Conservation (phyloP, 2,113 vertebrate species). For the Corynorhinus townsendii region DNA sequence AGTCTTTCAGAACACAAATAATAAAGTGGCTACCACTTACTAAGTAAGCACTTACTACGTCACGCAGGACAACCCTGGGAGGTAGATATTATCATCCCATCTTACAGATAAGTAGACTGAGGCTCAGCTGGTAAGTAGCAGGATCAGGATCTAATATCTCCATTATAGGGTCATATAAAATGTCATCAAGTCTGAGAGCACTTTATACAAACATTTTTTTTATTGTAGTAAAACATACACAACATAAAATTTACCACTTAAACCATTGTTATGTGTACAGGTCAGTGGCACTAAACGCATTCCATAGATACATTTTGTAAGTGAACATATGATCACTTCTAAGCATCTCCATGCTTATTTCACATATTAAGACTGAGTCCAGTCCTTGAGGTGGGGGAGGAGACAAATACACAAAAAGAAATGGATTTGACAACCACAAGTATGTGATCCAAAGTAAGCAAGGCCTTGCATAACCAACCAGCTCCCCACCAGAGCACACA, state of each 20-base stretch:
- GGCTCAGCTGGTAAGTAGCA: neutral
- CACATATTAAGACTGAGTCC: neutral
- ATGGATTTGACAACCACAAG: neutral
- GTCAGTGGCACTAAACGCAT: neutral
- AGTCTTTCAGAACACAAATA: neutral
- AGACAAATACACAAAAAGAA: neutral
- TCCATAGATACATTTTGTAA: neutral
- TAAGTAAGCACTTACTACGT: neutral
- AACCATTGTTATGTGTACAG: neutral
- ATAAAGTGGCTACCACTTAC: neutral
- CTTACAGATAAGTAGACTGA: neutral
- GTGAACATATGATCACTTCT: neutral
- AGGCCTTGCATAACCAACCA: neutral
- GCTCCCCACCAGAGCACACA: neutral
- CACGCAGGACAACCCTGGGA: neutral
- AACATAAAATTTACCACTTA: neutral
- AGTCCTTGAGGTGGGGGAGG: neutral
- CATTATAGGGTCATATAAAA: too few relatives aligned
- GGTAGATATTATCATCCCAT: neutral
- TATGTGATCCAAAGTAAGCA: neutral
- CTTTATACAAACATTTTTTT: neutral
- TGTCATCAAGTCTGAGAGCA: neutral
- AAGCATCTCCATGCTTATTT: neutral
- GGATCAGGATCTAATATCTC: neutral
- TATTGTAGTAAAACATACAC: neutral